These are phyloP conservation scores for Gila orcuttii DNA, from an alignment of 2,113 vertebrate genomes.

Conservation along the genomic window DNA sequence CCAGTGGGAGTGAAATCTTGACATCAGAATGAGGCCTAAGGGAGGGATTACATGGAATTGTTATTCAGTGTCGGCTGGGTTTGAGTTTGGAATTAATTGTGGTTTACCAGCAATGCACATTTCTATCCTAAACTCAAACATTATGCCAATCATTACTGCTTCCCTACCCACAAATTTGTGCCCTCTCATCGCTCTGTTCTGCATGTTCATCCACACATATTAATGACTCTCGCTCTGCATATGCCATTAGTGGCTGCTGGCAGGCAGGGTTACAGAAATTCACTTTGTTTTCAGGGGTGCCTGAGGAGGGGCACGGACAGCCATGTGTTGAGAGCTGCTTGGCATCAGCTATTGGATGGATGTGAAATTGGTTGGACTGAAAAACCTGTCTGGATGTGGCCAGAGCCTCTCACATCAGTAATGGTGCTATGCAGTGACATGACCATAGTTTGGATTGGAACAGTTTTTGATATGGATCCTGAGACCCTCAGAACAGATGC, in stretches of 20 bases:
- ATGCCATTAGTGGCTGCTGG: slow-evolving; percentile 36
- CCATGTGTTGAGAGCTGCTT: slow-evolving; percentile 48
- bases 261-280: slow-evolving; percentile 39
- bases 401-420: slow-evolving; percentile 39
- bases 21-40: slow-evolving; percentile 46
- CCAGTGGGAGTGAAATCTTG: background rate
- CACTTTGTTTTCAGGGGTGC: slow-evolving; percentile 49
- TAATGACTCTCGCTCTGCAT: slow-evolving; percentile 18
- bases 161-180: background rate
- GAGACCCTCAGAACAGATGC: slow-evolving; percentile 41
- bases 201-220: slow-evolving; percentile 35
- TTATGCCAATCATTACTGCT: background rate
- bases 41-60: slow-evolving; percentile 57
- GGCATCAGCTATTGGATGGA: slow-evolving; percentile 39
- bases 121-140: slow-evolving; percentile 34
- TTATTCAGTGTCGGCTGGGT: slow-evolving; percentile 43
- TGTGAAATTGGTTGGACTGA: slow-evolving; percentile 42
- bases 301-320: slow-evolving; percentile 29
- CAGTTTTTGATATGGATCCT: slow-evolving; percentile 48
- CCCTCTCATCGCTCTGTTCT: slow-evolving; percentile 22
- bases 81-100: slow-evolving; percentile 39
- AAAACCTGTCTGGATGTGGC: slow-evolving; percentile 35
- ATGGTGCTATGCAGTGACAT: slow-evolving; percentile 50
- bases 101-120: slow-evolving; percentile 31
- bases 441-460: slow-evolving; percentile 39